These are phyloP conservation scores for Halocynthia aurantium DNA, from an alignment of 23 tunicate genomes.

Conservation along the genomic window DNA sequence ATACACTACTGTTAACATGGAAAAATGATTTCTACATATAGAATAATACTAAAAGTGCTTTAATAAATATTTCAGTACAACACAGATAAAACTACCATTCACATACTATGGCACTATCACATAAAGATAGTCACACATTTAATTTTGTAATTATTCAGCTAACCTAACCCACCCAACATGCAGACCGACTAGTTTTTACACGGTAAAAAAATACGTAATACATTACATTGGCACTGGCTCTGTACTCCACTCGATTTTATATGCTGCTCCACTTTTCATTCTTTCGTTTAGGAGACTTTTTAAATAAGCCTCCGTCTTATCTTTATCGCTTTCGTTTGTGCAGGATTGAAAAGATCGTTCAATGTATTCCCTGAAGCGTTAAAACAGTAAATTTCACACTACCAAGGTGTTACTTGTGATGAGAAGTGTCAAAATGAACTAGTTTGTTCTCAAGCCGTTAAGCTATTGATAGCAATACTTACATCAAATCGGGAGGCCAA, in stretches of 20 bases:
- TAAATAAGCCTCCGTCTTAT: slow-evolving; percentile 71
- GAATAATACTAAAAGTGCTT: no score
- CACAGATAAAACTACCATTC: no score
- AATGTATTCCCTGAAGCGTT: slow-evolving; percentile 82
- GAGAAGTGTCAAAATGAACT: not conserved
- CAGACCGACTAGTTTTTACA: no score
- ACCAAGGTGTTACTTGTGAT: not conserved
- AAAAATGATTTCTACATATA: no score
- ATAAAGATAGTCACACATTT: no score
- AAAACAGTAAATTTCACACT: not conserved
- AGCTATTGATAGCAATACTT: not conserved
- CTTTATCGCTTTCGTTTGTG: slow-evolving; percentile 70
- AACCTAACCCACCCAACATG: no score
- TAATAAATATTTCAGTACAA: no score
- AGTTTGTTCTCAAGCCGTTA: not conserved
- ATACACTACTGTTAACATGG: no score
- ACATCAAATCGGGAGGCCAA: slow-evolving; percentile 84
- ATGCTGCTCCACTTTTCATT: slow-evolving; percentile 90
- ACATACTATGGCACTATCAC: no score
- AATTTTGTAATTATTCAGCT: no score
- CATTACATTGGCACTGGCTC: slow-evolving; percentile 89
- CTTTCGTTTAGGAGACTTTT: slow-evolving; percentile 68
- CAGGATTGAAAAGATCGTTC: slow-evolving; percentile 95
- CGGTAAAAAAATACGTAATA: not conserved
- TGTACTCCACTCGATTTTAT: slow-evolving; percentile 69